Conservation (phyloP, 2,888 invertebrate species). For the Euplagia quadripunctaria region DNA sequence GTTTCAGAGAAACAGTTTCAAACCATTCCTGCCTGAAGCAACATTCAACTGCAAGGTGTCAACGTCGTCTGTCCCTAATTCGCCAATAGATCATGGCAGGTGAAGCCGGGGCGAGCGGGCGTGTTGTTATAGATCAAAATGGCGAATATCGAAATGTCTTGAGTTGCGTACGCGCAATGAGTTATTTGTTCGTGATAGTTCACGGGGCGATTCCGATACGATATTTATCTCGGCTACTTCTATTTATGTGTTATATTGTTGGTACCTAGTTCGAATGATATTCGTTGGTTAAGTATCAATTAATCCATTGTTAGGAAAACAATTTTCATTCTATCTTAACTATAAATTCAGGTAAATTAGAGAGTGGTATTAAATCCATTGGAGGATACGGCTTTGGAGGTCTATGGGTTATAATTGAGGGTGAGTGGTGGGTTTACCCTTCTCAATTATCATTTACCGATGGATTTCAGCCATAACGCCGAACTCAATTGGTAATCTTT, state of each 20-base stretch:
- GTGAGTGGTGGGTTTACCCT: not conserved
- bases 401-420: not conserved
- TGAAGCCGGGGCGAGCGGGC: constrained; percentile 45
- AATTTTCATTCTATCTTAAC: not conserved
- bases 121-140: constrained; percentile 50
- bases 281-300: not conserved
- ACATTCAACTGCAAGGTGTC: constrained; percentile 11
- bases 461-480: not conserved
- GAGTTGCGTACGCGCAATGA: constrained; percentile 56
- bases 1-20: not conserved
- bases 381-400: no score
- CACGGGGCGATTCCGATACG: constrained; percentile 53
- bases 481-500: not conserved
- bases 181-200: constrained; percentile 61
- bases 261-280: constrained; percentile 20
- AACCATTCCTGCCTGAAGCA: constrained; percentile 6
- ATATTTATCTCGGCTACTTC: constrained; percentile 47
- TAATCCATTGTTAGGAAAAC: not conserved
- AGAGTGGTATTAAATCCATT: no score
- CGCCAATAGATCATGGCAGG: constrained; percentile 31
- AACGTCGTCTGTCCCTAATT: constrained; percentile 12
- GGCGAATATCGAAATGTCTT: constrained; percentile 59
- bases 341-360: not conserved
- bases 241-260: constrained; percentile 43
- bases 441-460: not conserved